phyloP scores from a whole-genome alignment of 2,888 invertebrate species.

The Teleogryllus oceanicus region DNA sequence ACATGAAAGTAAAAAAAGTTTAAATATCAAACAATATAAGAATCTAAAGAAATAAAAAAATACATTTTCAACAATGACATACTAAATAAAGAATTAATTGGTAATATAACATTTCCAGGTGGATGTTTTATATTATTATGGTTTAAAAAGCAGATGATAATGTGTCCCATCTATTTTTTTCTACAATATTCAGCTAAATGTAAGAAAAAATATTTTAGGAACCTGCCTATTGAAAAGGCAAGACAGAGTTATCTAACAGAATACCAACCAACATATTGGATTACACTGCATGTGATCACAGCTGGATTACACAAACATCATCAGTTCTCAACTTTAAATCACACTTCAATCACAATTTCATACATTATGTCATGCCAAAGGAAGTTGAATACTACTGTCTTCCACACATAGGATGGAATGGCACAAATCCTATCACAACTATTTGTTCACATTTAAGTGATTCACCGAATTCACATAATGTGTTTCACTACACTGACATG shows the following conservation, averaged over 20 bases:
- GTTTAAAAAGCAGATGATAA: background rate
- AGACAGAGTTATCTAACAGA: background rate
- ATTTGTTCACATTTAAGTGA: background rate
- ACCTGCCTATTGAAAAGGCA: background rate
- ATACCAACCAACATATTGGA: background rate
- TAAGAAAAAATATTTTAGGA: background rate
- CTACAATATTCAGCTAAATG: background rate
- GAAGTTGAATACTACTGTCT: slow-evolving; percentile 8
- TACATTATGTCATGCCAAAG: background rate
- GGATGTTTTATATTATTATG: no score
- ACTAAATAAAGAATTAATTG: no score
- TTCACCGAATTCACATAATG: background rate
- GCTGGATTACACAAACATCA: background rate
- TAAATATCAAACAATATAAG: no score
- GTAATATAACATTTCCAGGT: no score
- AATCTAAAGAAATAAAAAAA: no score
- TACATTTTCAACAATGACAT: no score
- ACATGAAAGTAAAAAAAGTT: no score
- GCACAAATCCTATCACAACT: slow-evolving; percentile 18
- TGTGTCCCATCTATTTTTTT: background rate
- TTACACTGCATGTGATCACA: background rate
- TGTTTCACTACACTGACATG: slow-evolving; percentile 61
- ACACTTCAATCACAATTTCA: background rate
- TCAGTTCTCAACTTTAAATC: background rate
- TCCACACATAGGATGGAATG: background rate